Evolutionary conservation across 1,140 invertebrate species (phyloP), one percentile per base, ranked within the genome.

Genomic region (Trachymyrmex septentrionalis): DNA sequence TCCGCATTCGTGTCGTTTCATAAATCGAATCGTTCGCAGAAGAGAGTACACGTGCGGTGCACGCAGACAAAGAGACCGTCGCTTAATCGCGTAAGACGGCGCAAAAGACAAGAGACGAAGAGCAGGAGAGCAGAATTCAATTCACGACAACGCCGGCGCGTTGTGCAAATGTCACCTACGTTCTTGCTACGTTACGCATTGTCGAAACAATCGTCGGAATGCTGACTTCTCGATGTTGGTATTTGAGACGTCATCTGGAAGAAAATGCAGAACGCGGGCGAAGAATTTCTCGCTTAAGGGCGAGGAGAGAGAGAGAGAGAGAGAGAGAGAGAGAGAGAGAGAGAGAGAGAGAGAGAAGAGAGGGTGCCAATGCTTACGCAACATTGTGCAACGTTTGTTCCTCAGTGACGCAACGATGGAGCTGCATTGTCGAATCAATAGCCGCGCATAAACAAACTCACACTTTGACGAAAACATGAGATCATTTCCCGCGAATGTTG

Each of bases 371-470:
- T n/a, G 14, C 67, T 88, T 89, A 48, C 84, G 71, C 76, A 53
- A 72, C 38, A 34, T 88, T 64, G 88, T 53, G 87, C 78, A 89
- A 89, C 50, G 66, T 69, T 67, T 50, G 72, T 64, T 21, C 19
- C 5, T 50, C 71, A 9, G 24, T 73, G 88, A 59, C 44, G 80
- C 34, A 72, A 72, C 82, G 30, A 14, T 69, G 75, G 72, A 55
- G 53, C 48, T 53, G 27, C 67, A 55, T 48, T n/a, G 34, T 77
- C 34, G 21, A 34, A 73, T 30, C 48, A 12, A 34, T 59, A 27
- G 2, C 2, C 24, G 44, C 12, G n/a, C 27, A 72, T 69, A 80
- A 24, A 76, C 81, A 24, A 85, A 59, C 19, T 4, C 24, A 16
- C 38, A 16, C 19, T 59, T 21, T 6, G n/a, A 27, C 21, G 44